Evolutionary conservation across 2,888 invertebrate species (phyloP), one percentile per base, ranked within the genome.

Genomic region (Drosophila anomalipes): DNA sequence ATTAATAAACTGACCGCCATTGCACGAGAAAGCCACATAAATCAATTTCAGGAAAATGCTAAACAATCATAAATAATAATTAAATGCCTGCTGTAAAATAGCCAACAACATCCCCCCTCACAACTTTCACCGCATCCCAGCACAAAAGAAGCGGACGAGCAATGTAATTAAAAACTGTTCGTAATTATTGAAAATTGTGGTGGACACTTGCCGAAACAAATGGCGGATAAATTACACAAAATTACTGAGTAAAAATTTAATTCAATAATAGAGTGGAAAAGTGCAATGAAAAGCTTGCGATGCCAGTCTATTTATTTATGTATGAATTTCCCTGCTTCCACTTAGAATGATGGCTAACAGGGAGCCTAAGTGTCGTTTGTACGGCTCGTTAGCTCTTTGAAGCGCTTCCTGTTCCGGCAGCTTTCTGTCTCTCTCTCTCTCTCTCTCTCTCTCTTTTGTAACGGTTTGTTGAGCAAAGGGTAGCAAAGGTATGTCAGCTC

Each of bases 11-110:
- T 86, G 89, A 73, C 66, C 82, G 56, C 60, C 51, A 68, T 39
- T 70, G 78, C 85, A 90, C 90, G 89, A 82, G 54, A 87, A 76
- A 77, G 56, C 75, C 81, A 72, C 88, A 89, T 87, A 87, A 90
- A 87, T 87, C 87, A 87, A 87, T 90, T 87, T 87, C 58, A 60
- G 59, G 51, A 75, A 80, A 87, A 77, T 67, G 82, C 90, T 88
- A 91, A 89, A 89, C 89, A 86, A 83, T 86, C 90, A 86, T 86
- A 86, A 90, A 87, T 87, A 90, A 90, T 91, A 87, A 87, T 87
- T 87, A 87, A 86, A 77, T 81, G 74, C 59, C 69, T 51, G 53
- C 68, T 70, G 60, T 49, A 77, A 71, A 78, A 67, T 73, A 63
- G 33, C 52, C 57, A 4, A 6, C n/a, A 26, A 51, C 32, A 39